phyloP scores from a whole-genome alignment of 2,113 vertebrate genomes.

The Prolemur simus region DNA sequence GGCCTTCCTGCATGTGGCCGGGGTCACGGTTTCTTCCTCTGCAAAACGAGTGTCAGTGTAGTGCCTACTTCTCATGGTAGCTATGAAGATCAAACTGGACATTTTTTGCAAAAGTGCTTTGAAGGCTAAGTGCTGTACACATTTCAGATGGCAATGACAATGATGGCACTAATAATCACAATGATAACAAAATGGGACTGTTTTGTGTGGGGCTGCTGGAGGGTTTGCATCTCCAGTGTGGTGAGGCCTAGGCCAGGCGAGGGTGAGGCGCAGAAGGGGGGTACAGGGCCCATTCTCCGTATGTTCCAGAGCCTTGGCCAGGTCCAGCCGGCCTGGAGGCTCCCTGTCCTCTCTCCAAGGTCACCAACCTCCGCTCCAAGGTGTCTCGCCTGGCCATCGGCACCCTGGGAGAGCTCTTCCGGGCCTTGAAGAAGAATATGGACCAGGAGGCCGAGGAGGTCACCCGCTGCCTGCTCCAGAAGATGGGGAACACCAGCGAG shows the following conservation, averaged over 20 bases:
- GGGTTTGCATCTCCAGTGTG: background rate
- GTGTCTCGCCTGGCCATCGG: conserved; percentile 80
- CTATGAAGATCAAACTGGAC: too few species aligned
- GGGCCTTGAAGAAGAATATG: conserved; percentile 80
- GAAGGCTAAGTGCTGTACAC: background rate
- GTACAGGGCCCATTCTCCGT: background rate
- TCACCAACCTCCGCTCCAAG: conserved; percentile 83
- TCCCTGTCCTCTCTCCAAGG: conserved; percentile 69
- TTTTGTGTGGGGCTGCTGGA: background rate
- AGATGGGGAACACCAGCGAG: conserved; percentile 75
- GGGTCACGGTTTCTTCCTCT: background rate
- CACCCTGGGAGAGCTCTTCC: conserved; percentile 79
- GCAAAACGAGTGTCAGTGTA: too few species aligned
- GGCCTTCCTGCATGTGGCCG: background rate
- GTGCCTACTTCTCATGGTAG: background rate
- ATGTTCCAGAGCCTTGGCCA: background rate
- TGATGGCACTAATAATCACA: background rate
- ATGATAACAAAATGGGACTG: background rate
- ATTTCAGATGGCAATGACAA: background rate
- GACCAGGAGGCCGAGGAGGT: conserved; percentile 80
- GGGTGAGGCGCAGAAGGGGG: fast-evolving
- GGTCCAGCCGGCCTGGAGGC: background rate
- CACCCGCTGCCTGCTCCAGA: conserved; percentile 78
- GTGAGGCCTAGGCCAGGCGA: background rate
- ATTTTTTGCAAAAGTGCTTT: background rate